phyloP scores from a whole-genome alignment of 1,140 invertebrate species.

The Atta texana region DNA sequence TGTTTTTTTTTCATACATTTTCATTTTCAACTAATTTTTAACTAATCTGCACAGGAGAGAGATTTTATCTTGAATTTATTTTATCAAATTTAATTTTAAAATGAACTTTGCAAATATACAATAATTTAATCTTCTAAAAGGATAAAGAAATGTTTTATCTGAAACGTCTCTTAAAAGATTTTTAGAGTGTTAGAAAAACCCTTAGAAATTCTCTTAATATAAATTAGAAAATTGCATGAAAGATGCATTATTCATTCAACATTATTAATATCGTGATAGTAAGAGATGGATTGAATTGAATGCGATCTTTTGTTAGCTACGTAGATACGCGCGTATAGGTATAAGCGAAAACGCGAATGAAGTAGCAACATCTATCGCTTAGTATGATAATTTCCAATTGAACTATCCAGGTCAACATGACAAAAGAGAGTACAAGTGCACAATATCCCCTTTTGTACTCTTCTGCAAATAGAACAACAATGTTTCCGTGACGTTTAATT shows the following conservation, averaged over 20 bases:
- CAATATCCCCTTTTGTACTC: slow-evolving; percentile 36
- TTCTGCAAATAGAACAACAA: slow-evolving; percentile 26
- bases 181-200: neutral
- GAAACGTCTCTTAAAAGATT: neutral
- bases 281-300: neutral
- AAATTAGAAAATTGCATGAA: neutral
- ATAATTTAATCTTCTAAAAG: too few relatives aligned
- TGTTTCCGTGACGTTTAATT: slow-evolving; percentile 5
- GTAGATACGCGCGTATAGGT: too few relatives aligned
- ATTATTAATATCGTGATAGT: neutral
- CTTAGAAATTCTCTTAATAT: neutral
- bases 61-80: too few relatives aligned
- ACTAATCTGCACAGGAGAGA: too few relatives aligned
- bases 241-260: neutral
- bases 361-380: slow-evolving; percentile 1
- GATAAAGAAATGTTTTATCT: neutral
- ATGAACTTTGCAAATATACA: too few relatives aligned
- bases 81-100: too few relatives aligned
- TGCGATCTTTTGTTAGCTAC: neutral
- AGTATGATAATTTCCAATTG: slow-evolving; percentile 56
- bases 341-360: neutral
- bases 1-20: too few relatives aligned
- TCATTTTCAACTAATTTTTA: too few relatives aligned
- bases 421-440: slow-evolving; percentile 6
- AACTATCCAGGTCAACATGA: slow-evolving; percentile 37